Conservation (phyloP, 1,140 invertebrate genomes). For the Drosophila punjabiensis region DNA sequence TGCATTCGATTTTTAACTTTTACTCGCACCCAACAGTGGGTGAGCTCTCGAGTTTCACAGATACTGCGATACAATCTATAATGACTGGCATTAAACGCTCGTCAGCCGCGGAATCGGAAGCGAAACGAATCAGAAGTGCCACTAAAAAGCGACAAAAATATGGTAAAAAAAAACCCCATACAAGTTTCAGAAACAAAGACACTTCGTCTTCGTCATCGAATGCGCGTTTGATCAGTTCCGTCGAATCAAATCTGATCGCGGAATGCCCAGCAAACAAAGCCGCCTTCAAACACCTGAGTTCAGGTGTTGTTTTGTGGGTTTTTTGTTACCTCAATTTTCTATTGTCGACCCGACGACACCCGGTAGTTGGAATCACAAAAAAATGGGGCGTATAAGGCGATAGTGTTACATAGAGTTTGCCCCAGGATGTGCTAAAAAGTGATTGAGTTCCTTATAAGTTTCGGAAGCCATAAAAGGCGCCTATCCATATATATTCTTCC, state of each 20-base stretch:
- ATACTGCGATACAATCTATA: slow-evolving; percentile 67
- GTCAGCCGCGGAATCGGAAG: slow-evolving; percentile 66
- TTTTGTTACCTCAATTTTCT: slow-evolving; percentile 32
- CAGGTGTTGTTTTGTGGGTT: slow-evolving; percentile 41
- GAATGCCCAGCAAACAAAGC: slow-evolving; percentile 52
- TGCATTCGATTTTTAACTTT: slow-evolving; percentile 32
- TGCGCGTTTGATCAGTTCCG: slow-evolving; percentile 37
- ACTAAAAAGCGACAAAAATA: slow-evolving; percentile 44
- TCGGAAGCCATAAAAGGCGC: not conserved
- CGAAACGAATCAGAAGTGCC: slow-evolving; percentile 69
- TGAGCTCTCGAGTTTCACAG: slow-evolving; percentile 36
- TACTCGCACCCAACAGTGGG: slow-evolving; percentile 17
- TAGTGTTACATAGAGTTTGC: not conserved
- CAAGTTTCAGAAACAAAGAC: slow-evolving; percentile 65
- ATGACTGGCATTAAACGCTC: slow-evolving; percentile 61
- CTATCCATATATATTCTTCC: slow-evolving; percentile 2
- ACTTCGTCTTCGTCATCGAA: slow-evolving; percentile 30
- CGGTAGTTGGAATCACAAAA: slow-evolving; percentile 11
- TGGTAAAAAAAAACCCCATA: slow-evolving; percentile 35
- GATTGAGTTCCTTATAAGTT: slow-evolving; percentile 13
- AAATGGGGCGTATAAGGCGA: slow-evolving; percentile 34
- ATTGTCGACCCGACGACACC: slow-evolving; percentile 32
- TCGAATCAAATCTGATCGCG: slow-evolving; percentile 21
- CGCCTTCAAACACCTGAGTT: slow-evolving; percentile 35
- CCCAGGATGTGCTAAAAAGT: slow-evolving; percentile 6